phyloP scores from a whole-genome alignment of 2,113 vertebrate genomes.

The Canis aureus region DNA sequence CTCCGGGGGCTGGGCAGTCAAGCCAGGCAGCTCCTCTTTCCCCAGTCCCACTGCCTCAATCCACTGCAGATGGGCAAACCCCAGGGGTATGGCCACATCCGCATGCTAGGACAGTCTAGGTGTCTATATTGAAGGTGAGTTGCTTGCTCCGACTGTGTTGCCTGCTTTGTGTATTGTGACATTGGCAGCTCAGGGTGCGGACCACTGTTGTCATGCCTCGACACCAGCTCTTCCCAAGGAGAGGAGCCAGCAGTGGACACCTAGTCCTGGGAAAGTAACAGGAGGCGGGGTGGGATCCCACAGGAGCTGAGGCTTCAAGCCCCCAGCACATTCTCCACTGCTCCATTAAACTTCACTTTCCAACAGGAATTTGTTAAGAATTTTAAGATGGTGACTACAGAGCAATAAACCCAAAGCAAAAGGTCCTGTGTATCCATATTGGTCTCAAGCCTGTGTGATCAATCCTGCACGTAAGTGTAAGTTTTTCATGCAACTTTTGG shows the following conservation, averaged over 20 bases:
- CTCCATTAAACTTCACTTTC: not conserved
- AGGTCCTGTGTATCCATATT: not conserved
- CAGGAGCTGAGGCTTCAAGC: not conserved
- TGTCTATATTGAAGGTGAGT: not conserved
- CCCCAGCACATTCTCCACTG: too few species aligned
- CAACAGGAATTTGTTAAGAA: not conserved
- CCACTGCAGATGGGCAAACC: accelerated
- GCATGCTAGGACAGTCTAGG: accelerated
- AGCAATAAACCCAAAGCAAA: not conserved
- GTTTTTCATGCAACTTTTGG: not conserved
- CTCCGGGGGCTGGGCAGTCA: too few species aligned
- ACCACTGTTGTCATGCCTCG: not conserved
- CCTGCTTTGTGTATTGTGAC: not conserved
- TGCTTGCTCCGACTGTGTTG: not conserved
- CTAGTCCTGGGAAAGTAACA: not conserved
- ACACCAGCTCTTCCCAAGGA: not conserved
- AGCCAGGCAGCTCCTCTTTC: not conserved
- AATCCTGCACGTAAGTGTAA: not conserved
- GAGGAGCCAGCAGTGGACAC: not conserved
- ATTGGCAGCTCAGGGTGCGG: not conserved
- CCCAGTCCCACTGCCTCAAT: accelerated
- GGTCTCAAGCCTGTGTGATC: not conserved
- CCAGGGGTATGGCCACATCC: not conserved
- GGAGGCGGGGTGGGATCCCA: not conserved
- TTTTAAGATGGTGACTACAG: not conserved